Base-by-base conservation (phyloP, 2,888 invertebrate genomes). In the Leucoma salicis region DNA sequence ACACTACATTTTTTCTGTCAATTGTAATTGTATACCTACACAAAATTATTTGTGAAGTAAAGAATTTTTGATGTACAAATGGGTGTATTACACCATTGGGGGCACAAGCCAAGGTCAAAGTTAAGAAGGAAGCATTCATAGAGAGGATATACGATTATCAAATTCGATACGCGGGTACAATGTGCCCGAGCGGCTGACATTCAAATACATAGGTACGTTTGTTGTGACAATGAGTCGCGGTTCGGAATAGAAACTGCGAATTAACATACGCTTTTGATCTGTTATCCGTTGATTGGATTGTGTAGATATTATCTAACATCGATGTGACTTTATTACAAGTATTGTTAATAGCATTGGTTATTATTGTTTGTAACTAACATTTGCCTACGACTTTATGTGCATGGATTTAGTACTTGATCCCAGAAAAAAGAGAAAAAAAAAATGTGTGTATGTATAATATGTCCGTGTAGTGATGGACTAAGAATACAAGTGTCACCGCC, bases 111-210 rank as follows among this genome's bases (percentile, higher is more conserved):
- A 59, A 60, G 63, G 63, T 42, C 50, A 42, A 37, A 37, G 35
- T 50, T 63, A 56, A 63, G 45, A n/a, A 56, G 60, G 60, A 60
- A 59, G 24, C 28, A 38, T 32, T 46, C 14, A 49, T 46, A 12
- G 25, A 35, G 14, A 46, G 49, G 49, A 60, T 48, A 21, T 34
- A 42, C 15, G 35, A 36, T 56, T 49, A 59, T 47, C 37, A 42
- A 48, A 63, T 55, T 13, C 40, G 48, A 46, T 53, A 50, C 43
- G 42, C 40, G 41, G 24, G 34, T 11, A 35, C 38, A 39, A 29
- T 25, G 28, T 25, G 16, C 35, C 13, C 21, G 24, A 14, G 31
- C 36, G 11, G 10, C 16, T 35, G 25, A 25, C 35, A 48, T 39
- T 61, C 40, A 28, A 33, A 44, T 40, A 39, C 14, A 16, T 14